Conservation (phyloP, 2,113 vertebrate species). For the Cervus canadensis region DNA sequence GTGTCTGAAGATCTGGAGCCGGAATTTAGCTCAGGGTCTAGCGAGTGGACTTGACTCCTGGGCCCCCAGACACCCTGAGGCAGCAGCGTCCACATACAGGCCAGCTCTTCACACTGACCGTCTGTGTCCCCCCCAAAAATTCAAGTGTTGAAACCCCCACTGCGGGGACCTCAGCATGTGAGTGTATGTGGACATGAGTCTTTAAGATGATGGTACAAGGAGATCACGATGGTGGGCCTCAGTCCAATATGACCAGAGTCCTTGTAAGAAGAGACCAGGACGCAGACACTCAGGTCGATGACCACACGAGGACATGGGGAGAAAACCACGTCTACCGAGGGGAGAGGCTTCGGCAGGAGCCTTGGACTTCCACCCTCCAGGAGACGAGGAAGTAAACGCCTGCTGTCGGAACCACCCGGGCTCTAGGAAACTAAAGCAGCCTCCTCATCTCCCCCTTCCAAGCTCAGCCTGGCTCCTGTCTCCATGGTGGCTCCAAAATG, state of each 20-base stretch:
- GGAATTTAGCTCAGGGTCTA: fast-evolving
- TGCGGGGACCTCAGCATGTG: fast-evolving
- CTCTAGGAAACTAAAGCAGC: fast-evolving
- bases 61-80: neutral
- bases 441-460: fast-evolving
- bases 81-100: fast-evolving
- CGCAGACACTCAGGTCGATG: neutral
- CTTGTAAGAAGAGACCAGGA: neutral
- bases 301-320: fast-evolving
- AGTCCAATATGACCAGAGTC: fast-evolving
- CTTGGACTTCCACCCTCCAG: fast-evolving
- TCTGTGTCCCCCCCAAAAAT: too few species aligned
- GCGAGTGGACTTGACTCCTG: fast-evolving
- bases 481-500: neutral
- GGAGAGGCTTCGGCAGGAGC: neutral
- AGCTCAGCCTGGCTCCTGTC: neutral
- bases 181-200: neutral
- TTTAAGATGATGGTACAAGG: neutral
- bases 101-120: neutral
- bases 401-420: fast-evolving
- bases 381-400: fast-evolving
- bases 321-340: fast-evolving
- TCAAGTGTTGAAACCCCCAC: neutral
- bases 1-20: neutral
- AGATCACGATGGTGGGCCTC: fast-evolving